Base-by-base conservation (phyloP, 2,888 invertebrate species). In the Lathronympha strigana region DNA sequence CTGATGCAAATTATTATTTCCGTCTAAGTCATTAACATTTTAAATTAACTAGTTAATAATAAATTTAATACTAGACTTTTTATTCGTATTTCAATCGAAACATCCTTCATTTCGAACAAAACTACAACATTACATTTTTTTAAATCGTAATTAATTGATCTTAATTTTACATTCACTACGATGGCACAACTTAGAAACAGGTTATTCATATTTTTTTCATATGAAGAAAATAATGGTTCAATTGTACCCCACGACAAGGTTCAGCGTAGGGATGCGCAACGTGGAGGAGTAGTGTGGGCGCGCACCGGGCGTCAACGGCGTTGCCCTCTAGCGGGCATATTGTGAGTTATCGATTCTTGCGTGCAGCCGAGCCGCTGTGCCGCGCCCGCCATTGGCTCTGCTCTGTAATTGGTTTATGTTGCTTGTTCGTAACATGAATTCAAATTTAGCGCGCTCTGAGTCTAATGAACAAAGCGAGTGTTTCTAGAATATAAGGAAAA, bases 241-340 rank as follows among this genome's bases (percentile, higher is more conserved):
- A 55, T 62, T 69, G 68, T 49, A 83, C 91, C 83, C 73, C 75
- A 63, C 61, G 79, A 74, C 90, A 91, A 91, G 75, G 85, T 86
- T 85, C 68, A 68, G 67, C 72, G 78, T 72, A 70, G 74, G 72
- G 82, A 77, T 89, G 90, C 90, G 91, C 91, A 86, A 91, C 89
- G 87, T 89, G 88, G 87, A 86, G 86, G 86, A 86, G 86, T 80
- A 81, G 88, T 81, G 90, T 87, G 88, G 86, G 88, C 87, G 92
- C 91, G 90, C 89, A 90, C 80, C 85, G 80, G 75, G 80, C 76
- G 78, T 75, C 78, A 82, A 75, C 76, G 78, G 79, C 74, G 86
- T 86, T 83, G 90, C 90, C 90, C 92, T 92, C 92, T 91, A 88
- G 88, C 89, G 92, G 87, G 81, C 84, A 85, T 86, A 88, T 88